Percentiles rank a stretch among this genome's conserved stretches.
phyloP scores from a whole-genome alignment of 1,140 invertebrate genomes.

The Glossosoma conforme region DNA sequence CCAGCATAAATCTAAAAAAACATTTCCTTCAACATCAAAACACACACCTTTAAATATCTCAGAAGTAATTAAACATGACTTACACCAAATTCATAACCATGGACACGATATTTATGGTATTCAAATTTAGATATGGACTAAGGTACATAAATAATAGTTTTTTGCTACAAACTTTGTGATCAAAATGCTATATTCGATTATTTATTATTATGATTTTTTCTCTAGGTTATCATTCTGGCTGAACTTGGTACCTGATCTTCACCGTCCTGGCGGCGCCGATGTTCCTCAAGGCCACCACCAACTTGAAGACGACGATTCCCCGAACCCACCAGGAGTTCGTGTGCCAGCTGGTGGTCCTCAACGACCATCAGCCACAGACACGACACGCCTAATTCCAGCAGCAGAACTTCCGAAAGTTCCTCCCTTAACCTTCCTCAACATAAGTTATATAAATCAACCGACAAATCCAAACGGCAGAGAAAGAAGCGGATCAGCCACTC shows the following conservation, averaged over 20 bases:
- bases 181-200: no score
- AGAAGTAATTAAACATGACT: no score
- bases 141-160: no score
- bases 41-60: no score
- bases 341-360: conserved; percentile 50
- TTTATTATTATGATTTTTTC: conserved; percentile 31
- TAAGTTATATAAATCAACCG: conserved; percentile 40
- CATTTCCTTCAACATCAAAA: no score
- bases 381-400: conserved; percentile 42
- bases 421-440: conserved; percentile 41
- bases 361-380: conserved; percentile 50
- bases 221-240: conserved; percentile 91
- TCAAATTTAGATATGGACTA: no score
- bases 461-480: conserved; percentile 24
- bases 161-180: no score
- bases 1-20: no score
- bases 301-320: conserved; percentile 66
- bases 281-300: conserved; percentile 82
- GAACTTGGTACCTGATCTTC: conserved; percentile 92
- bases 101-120: no score
- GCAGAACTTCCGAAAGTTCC: conserved; percentile 44
- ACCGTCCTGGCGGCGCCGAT: conserved; percentile 79
- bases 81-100: no score
- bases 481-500: conserved; percentile 9
- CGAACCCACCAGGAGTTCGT: conserved; percentile 47